Evolutionary conservation across 2,797 vertebrate species (phyloP).

Genomic region (Phrynocephalus guinanensis): DNA sequence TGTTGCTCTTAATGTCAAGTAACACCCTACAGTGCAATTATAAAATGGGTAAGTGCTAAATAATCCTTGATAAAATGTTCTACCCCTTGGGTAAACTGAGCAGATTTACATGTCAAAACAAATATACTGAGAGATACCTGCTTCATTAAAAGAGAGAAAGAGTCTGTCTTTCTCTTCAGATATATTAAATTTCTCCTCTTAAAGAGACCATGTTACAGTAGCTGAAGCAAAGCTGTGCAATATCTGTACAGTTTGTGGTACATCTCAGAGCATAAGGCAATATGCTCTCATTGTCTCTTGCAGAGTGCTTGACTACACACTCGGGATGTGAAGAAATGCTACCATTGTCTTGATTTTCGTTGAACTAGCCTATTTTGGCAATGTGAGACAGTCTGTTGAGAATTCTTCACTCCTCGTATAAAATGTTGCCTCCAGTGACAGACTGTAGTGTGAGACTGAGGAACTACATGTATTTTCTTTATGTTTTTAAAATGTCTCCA

Average conservation of each 20-base stretch:
- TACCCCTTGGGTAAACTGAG: constrained; percentile 18
- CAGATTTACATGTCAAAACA: constrained; percentile 2
- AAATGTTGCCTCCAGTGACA: no score
- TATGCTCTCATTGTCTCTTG: background rate
- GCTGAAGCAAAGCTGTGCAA: background rate
- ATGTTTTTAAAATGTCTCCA: no score
- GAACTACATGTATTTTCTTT: background rate
- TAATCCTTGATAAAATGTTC: constrained; percentile 31
- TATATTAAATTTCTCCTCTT: background rate
- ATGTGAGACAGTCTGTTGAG: no score
- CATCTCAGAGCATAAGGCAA: background rate
- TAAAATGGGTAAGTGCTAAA: constrained; percentile 1
- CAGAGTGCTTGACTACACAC: background rate
- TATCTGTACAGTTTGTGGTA: background rate
- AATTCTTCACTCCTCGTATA: no score
- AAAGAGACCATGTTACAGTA: background rate
- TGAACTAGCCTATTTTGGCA: no score
- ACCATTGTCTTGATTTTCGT: no score
- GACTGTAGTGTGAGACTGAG: background rate
- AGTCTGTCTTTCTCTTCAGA: background rate
- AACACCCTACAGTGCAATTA: constrained; percentile 12
- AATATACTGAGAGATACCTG: background rate
- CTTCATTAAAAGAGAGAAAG: background rate
- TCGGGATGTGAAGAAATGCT: background rate
- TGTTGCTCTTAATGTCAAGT: constrained; percentile 39